A percentile compares a stretch with the other conserved stretches of the same genome.
Conservation (phyloP, 2,888 invertebrate species). For the Trichopoda pennipes region DNA sequence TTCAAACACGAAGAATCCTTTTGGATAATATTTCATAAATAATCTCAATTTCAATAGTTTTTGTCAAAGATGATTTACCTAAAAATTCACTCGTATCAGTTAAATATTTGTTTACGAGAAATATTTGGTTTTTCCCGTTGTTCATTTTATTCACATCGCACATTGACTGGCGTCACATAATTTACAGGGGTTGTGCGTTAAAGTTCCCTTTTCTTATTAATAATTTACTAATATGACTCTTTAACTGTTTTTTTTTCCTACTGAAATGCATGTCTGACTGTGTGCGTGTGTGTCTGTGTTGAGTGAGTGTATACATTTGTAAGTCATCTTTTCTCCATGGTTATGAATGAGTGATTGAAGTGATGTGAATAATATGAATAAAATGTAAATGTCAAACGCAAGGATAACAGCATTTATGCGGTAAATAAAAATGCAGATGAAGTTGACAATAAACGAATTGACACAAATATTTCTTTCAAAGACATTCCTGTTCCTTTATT, state of each 20-base stretch:
- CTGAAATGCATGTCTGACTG: not conserved
- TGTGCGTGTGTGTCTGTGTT: not conserved
- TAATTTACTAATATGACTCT: constrained; percentile 63
- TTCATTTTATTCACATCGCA: constrained; percentile 20
- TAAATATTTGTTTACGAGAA: constrained; percentile 22
- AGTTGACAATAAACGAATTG: constrained; percentile 63
- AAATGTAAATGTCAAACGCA: constrained; percentile 68
- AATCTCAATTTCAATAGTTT: no score
- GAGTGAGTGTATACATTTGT: not conserved
- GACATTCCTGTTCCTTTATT: constrained; percentile 16
- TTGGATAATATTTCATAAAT: no score
- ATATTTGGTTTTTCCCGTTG: constrained; percentile 1
- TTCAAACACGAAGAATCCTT: no score
- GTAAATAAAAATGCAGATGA: constrained; percentile 68
- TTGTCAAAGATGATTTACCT: not conserved
- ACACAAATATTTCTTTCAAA: constrained; percentile 65
- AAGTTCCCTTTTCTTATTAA: constrained; percentile 46
- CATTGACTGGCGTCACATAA: not conserved
- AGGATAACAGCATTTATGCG: constrained; percentile 67
- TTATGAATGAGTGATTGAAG: constrained; percentile 55
- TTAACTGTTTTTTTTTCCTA: constrained; percentile 41
- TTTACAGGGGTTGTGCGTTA: constrained; percentile 55
- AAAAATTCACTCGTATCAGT: not conserved
- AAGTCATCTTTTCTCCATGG: constrained; percentile 21
- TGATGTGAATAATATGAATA: constrained; percentile 50